These are phyloP conservation scores for Tetropium fuscum DNA, from an alignment of 2,888 invertebrate genomes.

Conservation along the genomic window DNA sequence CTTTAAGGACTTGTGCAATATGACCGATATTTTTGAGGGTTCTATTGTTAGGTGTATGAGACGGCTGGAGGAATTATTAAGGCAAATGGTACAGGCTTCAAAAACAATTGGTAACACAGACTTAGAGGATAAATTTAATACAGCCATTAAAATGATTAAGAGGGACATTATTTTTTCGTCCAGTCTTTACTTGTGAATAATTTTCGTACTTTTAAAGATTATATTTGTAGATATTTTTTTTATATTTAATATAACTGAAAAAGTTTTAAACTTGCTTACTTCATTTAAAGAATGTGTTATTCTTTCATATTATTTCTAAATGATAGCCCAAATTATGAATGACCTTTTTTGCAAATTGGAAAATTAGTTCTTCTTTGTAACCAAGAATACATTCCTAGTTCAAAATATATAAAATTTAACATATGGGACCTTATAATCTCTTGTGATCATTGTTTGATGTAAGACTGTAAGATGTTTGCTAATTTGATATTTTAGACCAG, in stretches of 20 bases:
- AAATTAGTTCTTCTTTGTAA: no score
- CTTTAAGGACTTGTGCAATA: constrained; percentile 93
- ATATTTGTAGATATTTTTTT: background rate
- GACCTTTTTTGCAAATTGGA: no score
- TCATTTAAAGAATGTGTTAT: background rate
- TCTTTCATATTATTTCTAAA: no score
- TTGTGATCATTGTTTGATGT: no score
- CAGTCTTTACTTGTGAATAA: constrained; percentile 87
- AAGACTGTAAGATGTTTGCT: no score
- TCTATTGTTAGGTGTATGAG: constrained; percentile 94
- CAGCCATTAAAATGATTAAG: constrained; percentile 91
- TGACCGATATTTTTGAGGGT: constrained; percentile 97
- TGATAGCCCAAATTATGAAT: no score
- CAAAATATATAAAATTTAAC: no score
- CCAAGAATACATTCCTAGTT: no score
- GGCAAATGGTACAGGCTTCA: constrained; percentile 96
- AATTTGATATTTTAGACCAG: no score
- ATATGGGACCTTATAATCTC: no score
- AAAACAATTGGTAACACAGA: constrained; percentile 97
- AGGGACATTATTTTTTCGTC: constrained; percentile 99
- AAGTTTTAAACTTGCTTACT: constrained; percentile 1
- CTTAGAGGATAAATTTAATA: constrained; percentile 95
- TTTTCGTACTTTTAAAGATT: constrained; percentile 13
- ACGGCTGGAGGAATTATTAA: constrained; percentile 92
- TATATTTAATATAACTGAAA: no score